Base-by-base conservation (phyloP, 2,797 vertebrate species). In the Cryptoprocta ferox region DNA sequence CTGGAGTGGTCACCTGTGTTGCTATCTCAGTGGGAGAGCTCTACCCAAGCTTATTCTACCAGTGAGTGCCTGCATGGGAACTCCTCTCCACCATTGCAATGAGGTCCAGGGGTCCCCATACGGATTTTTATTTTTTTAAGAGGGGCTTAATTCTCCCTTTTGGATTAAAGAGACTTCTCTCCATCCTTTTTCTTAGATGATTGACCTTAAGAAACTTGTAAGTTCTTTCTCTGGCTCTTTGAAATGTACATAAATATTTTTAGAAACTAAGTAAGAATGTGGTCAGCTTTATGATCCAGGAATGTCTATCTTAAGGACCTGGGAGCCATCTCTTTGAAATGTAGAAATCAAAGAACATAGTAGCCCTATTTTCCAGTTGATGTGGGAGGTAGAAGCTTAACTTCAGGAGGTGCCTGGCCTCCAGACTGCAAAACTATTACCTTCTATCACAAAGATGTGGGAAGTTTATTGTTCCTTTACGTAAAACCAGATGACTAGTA, bases 401-500 rank as follows among this genome's bases (percentile, higher is more conserved):
- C 21, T 48, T 81, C 9, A 71, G 35, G 19, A 30, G 19, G 12
- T 68, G 2, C 30, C 21, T 76, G 19, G 13, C 19, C 15, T 93
- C 18, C 9, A 37, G 26, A 2, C 50, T 76, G 19, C 30, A 96
- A 96, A 97, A 86, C 30, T 4, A 88, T 48, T 48, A 48, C 53
- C 37, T 85, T n/a, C n/a, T 65, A 61, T 53, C 61, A 94, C 53
- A 94, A 88, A 85, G 26, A n/a, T 94, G 45, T n/a, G 39, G 63
- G 7, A 59, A 18, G 16, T 89, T 73, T 76, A 76, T 42, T 81
- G 95, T 94, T 93, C 50, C 65, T 88, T 88, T 82, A 45, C 68
- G 45, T 81, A 56, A 89, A 95, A 79, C 14, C 63, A 94, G 63
- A 80, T 93, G 93, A 75, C 21, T 79, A 83, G 87, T 21, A 81